phyloP scores from a whole-genome alignment of 2,888 invertebrate genomes.

The Mimas tiliae region DNA sequence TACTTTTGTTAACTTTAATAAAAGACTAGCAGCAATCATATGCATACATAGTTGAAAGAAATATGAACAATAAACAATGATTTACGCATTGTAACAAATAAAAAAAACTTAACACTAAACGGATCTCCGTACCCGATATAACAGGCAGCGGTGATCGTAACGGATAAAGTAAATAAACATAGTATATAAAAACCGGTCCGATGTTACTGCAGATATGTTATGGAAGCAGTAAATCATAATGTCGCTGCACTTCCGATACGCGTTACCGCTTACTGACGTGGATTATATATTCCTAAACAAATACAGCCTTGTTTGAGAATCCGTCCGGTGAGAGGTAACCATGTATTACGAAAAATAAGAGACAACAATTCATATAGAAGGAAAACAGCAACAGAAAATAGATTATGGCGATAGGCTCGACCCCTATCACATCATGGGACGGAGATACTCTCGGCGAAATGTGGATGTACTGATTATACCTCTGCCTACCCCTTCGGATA shows the following conservation, averaged over 20 bases:
- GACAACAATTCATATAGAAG: background rate
- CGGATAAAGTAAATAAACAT: constrained; percentile 9
- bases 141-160: constrained; percentile 6
- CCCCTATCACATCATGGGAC: too few species aligned
- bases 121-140: background rate
- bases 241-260: constrained; percentile 22
- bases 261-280: constrained; percentile 3
- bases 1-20: too few species aligned
- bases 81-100: background rate
- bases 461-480: too few species aligned
- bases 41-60: too few species aligned
- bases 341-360: background rate
- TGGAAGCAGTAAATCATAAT: constrained; percentile 25
- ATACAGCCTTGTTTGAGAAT: constrained; percentile 23
- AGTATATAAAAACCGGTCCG: background rate
- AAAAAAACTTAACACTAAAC: background rate
- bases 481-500: too few species aligned
- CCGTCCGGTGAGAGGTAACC: background rate
- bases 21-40: too few species aligned
- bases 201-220: background rate
- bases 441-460: too few species aligned
- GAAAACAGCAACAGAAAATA: too few species aligned
- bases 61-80: too few species aligned
- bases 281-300: constrained; percentile 22
- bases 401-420: too few species aligned